These are phyloP conservation scores for Frankliniella intonsa DNA, from an alignment of 2,888 invertebrate species.

Conservation along the genomic window DNA sequence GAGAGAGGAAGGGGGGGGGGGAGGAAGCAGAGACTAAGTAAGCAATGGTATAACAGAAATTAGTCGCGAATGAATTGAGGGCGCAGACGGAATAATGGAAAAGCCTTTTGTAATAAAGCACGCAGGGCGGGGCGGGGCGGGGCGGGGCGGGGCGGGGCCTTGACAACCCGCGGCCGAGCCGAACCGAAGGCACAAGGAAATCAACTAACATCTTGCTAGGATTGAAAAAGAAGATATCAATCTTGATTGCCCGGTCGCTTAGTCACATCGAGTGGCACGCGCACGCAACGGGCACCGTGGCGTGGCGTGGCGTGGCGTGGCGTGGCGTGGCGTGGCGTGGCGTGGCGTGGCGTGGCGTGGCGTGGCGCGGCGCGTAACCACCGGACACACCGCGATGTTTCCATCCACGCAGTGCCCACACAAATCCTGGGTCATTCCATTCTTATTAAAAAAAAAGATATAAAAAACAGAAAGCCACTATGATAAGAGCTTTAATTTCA, in stretches of 20 bases:
- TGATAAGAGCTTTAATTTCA: too few species aligned
- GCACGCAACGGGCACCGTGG: background rate
- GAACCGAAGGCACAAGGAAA: background rate
- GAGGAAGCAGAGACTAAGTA: background rate
- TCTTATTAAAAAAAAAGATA: too few species aligned
- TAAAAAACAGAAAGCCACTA: too few species aligned
- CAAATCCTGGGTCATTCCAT: too few species aligned
- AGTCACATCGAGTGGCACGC: constrained; percentile 11
- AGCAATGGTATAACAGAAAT: constrained; percentile 6
- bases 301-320: background rate
- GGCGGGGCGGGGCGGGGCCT: background rate
- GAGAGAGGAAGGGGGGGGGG: background rate
- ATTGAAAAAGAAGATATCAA: constrained; percentile 25
- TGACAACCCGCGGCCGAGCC: background rate
- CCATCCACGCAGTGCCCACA: too few species aligned
- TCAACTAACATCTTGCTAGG: constrained; percentile 22
- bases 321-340: too few species aligned
- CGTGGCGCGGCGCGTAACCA: too few species aligned
- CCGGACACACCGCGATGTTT: too few species aligned
- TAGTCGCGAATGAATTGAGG: constrained; percentile 19
- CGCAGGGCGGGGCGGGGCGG: background rate
- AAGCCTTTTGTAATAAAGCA: constrained; percentile 1
- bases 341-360: background rate
- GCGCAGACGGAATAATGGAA: background rate
- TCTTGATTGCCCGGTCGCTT: constrained; percentile 18